phyloP scores from a whole-genome alignment of 2,113 vertebrate genomes.

The Lepisosteus osseus region DNA sequence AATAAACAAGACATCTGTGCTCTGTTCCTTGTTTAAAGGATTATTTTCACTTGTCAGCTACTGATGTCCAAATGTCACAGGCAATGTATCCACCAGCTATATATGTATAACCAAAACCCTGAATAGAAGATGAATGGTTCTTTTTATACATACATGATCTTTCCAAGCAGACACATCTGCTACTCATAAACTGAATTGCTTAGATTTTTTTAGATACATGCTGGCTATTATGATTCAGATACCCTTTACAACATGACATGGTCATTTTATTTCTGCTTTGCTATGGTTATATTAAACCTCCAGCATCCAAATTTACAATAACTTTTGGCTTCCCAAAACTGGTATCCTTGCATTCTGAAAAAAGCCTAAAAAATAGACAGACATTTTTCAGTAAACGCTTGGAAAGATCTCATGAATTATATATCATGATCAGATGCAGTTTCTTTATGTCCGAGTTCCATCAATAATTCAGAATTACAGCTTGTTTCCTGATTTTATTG shows the following conservation, averaged over 20 bases:
- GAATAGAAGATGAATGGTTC: conserved; percentile 5
- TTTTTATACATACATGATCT: neutral
- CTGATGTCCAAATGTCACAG: conserved; percentile 6
- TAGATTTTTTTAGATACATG: conserved; percentile 23
- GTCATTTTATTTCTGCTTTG: conserved; percentile 22
- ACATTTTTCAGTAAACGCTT: conserved; percentile 23
- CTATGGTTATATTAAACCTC: conserved; percentile 15
- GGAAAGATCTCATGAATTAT: conserved; percentile 36
- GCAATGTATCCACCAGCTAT: neutral
- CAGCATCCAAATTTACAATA: conserved; percentile 21
- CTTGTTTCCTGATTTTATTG: conserved; percentile 26
- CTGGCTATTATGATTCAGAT: conserved; percentile 33
- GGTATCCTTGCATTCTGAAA: conserved; percentile 30
- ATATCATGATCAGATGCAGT: conserved; percentile 29
- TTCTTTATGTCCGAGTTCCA: conserved; percentile 35
- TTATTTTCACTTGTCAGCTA: conserved; percentile 29
- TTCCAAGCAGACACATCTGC: conserved; percentile 27
- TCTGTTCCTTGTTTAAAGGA: conserved; percentile 4
- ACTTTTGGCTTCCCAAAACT: conserved; percentile 36
- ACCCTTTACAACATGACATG: conserved; percentile 13
- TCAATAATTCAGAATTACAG: conserved; percentile 39
- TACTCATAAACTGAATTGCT: conserved; percentile 24
- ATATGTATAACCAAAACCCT: neutral
- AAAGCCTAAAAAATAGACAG: conserved; percentile 15
- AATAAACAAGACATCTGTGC: conserved; percentile 13